Conservation (phyloP, 2,888 invertebrate genomes). For the Drosophila merina region DNA sequence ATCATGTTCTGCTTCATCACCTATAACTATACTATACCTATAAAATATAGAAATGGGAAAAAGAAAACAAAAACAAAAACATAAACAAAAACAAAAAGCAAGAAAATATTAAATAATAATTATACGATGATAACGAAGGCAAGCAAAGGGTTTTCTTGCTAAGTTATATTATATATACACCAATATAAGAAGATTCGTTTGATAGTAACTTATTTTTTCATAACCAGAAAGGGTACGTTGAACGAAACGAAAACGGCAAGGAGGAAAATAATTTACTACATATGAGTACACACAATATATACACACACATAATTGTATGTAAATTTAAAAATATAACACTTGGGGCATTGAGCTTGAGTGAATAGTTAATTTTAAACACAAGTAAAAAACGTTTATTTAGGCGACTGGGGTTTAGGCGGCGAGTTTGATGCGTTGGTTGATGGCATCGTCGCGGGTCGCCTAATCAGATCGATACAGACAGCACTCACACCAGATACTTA, state of each 20-base stretch:
- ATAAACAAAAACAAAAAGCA: constrained; percentile 34
- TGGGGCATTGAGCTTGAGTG: constrained; percentile 58
- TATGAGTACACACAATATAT: constrained; percentile 55
- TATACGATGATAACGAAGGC: constrained; percentile 39
- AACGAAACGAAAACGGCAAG: constrained; percentile 28
- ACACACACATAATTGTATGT: constrained; percentile 54
- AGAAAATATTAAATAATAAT: constrained; percentile 49
- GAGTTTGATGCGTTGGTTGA: constrained; percentile 1
- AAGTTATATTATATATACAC: constrained; percentile 56
- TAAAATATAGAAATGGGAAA: constrained; percentile 57
- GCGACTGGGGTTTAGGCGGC: constrained; percentile 27
- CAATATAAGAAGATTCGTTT: constrained; percentile 60
- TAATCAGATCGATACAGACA: constrained; percentile 29
- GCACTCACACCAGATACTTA: constrained; percentile 43
- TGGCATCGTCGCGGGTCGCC: constrained; percentile 7
- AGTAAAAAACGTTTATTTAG: constrained; percentile 58
- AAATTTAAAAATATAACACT: constrained; percentile 63
- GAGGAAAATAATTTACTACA: constrained; percentile 46
- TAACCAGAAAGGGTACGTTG: constrained; percentile 35
- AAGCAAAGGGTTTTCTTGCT: constrained; percentile 42
- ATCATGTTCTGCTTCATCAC: constrained; percentile 68
- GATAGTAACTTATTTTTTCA: constrained; percentile 72
- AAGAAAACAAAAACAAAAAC: constrained; percentile 47
- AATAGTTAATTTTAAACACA: constrained; percentile 72
- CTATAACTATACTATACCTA: constrained; percentile 64